Evolutionary conservation across 2,797 vertebrate species (phyloP).

Genomic region (Typhlichthys subterraneus): DNA sequence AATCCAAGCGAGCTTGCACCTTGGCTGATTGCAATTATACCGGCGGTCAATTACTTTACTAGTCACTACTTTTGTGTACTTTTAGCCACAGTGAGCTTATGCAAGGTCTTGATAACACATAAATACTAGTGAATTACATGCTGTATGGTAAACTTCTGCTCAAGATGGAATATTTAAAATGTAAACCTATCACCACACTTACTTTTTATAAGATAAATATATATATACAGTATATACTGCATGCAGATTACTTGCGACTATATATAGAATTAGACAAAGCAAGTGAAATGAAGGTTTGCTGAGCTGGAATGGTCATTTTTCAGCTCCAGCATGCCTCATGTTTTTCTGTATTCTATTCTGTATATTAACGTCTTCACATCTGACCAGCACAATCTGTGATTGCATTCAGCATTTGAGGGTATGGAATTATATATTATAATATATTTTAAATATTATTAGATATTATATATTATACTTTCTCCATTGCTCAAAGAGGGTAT

Average conservation of each 20-base stretch:
- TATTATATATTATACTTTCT: constrained; percentile 9
- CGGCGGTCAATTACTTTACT: no score
- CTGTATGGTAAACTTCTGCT: no score
- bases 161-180: no score
- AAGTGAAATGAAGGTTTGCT: background rate
- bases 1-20: no score
- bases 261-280: background rate
- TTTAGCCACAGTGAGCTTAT: no score
- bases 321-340: background rate
- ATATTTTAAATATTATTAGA: no score
- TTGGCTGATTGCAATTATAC: no score
- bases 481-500: constrained; percentile 8
- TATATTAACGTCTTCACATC: background rate
- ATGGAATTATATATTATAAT: no score
- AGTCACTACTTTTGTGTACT: no score
- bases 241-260: background rate
- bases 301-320: constrained; percentile 5
- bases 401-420: background rate
- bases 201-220: constrained; percentile 18
- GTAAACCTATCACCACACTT: background rate
- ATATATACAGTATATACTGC: background rate
- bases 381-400: background rate
- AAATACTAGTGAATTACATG: no score
- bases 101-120: no score
- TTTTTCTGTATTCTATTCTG: no score